Evolutionary conservation across 2,888 invertebrate species (phyloP).

Genomic region (Tipula unca): DNA sequence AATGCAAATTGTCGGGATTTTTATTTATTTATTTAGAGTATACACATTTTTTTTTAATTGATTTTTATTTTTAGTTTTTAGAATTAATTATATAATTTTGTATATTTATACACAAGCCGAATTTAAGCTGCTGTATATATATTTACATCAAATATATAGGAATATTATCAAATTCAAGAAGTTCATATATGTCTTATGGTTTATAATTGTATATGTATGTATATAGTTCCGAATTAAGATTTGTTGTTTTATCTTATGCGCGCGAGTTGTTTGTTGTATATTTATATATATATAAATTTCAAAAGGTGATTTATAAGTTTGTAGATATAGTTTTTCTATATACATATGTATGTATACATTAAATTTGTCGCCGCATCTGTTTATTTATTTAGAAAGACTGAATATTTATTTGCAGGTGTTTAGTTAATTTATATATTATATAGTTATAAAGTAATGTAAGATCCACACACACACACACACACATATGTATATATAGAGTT

Average conservation of each 20-base stretch:
- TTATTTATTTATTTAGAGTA: background rate
- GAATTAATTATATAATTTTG: background rate
- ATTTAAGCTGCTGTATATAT: background rate
- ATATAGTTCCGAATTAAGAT: background rate
- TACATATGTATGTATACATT: background rate
- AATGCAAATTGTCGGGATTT: slow-evolving; percentile 9
- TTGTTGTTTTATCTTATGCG: background rate
- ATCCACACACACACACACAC: too few relatives aligned
- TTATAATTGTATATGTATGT: background rate
- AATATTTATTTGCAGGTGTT: background rate
- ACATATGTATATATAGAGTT: too few relatives aligned
- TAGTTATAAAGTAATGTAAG: background rate
- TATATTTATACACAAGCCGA: background rate
- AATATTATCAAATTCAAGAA: background rate
- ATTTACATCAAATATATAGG: background rate
- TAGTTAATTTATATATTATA: background rate
- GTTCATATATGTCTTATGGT: background rate
- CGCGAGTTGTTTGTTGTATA: background rate
- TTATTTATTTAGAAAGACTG: background rate
- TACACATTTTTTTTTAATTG: background rate
- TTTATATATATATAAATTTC: background rate
- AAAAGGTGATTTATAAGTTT: background rate
- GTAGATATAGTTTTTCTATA: background rate
- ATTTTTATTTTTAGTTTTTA: background rate
- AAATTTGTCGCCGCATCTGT: background rate